These are phyloP conservation scores for Dendronephthya gigantea DNA, from an alignment of 64 coral and sea anemone genomes.

Conservation along the genomic window DNA sequence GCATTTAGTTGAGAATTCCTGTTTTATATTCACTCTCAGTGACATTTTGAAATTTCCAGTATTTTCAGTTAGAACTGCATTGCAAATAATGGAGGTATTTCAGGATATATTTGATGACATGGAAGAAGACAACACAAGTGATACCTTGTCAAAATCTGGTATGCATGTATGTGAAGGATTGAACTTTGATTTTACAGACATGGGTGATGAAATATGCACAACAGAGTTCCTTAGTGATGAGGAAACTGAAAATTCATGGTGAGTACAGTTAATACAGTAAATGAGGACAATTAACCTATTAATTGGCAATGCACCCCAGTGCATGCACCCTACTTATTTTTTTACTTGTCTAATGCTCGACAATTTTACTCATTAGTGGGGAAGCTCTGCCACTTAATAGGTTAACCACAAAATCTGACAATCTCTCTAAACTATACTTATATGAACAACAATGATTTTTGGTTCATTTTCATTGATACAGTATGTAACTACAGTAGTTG, in stretches of 20 bases:
- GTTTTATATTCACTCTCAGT: not conserved
- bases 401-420: too few relatives aligned
- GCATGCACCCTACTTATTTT: too few relatives aligned
- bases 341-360: too few relatives aligned
- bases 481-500: too few relatives aligned
- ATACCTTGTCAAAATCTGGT: not conserved
- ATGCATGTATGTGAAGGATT: not conserved
- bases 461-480: too few relatives aligned
- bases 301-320: too few relatives aligned
- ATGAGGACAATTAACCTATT: not conserved
- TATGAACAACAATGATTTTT: too few relatives aligned
- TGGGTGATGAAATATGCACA: not conserved
- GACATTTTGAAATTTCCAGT: not conserved
- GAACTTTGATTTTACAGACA: not conserved
- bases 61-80: not conserved
- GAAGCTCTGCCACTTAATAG: too few relatives aligned
- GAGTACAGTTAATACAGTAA: too few relatives aligned
- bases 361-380: too few relatives aligned
- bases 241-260: not conserved
- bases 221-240: not conserved
- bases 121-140: not conserved
- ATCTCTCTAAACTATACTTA: too few relatives aligned
- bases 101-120: not conserved
- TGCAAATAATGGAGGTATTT: constrained; percentile 3
- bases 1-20: not conserved